Evolutionary conservation across 2,888 invertebrate genomes (phyloP), one percentile per base, ranked within the genome.

Genomic region (Eilema griseolum): DNA sequence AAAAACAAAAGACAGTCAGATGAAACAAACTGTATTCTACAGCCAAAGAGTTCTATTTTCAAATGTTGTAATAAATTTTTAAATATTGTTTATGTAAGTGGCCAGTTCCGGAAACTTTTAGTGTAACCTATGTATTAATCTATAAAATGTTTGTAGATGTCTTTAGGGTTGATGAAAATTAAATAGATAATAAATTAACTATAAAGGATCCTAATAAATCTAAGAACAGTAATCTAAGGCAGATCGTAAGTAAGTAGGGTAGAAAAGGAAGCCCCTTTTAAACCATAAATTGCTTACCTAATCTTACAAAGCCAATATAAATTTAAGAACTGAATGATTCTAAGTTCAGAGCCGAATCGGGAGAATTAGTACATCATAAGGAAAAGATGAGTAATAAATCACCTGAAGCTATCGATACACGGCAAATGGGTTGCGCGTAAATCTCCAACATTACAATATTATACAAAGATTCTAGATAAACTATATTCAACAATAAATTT

Each of bases 301-400:
- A 26, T 26, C 0, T 2, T 59, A 16, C 14, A n/a, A 46, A 20
- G 3, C 46, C 5, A 20, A 3, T 20, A 59, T 11, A 24, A 59
- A 59, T 23, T 23, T 56, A 5, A 26, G 24, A 59, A 23, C 59
- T 11, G 23, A 59, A 24, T 16, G 8, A 26, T 23, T 11, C 12
- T 57, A 23, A 26, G 4, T 59, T 59, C 14, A 26, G 23, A 59
- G 26, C 14, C 68, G 73, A 85, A 89, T 87, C 85, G 86, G 82
- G 82, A 82, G 79, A 83, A 84, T 89, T 88, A 88, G 33, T 33
- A 33, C 8, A 33, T 33, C 87, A 86, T 90, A 90, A 90, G 85
- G 81, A 81, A 92, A 91, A 90, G 86, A 84, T 89, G 85, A 84
- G 85, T 88, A 81, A 90, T 93, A 93, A 91, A 92, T 91, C 88